phyloP scores from a whole-genome alignment of 2,797 vertebrate species.

The Sebastes diploproa region DNA sequence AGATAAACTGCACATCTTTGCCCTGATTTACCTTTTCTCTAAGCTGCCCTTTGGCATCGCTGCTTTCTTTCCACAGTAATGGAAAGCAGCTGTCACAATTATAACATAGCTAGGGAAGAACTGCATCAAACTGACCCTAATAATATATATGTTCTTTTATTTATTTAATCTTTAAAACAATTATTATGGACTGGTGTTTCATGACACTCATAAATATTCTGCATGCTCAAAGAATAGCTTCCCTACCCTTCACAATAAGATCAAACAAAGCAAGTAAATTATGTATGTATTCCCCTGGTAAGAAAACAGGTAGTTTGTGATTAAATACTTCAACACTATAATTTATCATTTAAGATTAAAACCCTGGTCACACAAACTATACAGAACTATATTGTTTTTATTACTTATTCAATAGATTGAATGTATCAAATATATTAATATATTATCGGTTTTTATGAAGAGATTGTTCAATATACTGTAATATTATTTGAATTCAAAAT shows the following conservation, averaged over 20 bases:
- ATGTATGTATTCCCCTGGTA: not conserved
- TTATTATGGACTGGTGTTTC: not conserved
- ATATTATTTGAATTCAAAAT: not conserved
- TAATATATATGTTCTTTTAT: not conserved
- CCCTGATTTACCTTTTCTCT: conserved; percentile 63
- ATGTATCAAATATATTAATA: not conserved
- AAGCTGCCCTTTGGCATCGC: conserved; percentile 48
- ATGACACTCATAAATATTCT: not conserved
- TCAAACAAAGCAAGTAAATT: not conserved
- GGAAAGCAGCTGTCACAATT: conserved; percentile 47
- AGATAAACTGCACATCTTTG: conserved; percentile 66
- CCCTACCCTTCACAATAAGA: not conserved
- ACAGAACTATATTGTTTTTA: not conserved
- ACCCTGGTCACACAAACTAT: not conserved
- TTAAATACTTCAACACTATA: not conserved
- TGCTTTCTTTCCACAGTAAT: conserved; percentile 17
- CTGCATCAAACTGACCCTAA: not conserved
- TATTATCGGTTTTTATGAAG: not conserved
- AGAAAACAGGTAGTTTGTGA: not conserved
- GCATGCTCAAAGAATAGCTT: not conserved
- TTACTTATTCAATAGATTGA: not conserved
- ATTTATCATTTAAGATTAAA: not conserved
- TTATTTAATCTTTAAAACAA: not conserved
- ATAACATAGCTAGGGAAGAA: not conserved
- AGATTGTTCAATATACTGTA: not conserved